Base-by-base conservation (phyloP, 2,797 vertebrate genomes). In the Trachurus trachurus region DNA sequence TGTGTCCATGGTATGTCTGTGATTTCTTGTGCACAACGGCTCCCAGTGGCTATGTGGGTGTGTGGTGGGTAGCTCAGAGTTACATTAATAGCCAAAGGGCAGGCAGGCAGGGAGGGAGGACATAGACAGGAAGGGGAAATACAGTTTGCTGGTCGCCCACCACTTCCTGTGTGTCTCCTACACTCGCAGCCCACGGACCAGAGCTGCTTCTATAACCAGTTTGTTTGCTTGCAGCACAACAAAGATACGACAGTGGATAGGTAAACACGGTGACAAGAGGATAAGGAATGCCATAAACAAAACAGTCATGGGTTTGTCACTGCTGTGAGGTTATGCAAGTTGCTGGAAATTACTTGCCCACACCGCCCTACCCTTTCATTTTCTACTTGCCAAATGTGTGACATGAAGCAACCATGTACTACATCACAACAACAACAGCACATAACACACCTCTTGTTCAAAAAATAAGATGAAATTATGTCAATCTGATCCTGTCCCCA, bases 141-240 rank as follows among this genome's bases (percentile, higher is more conserved):
- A 93, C 94, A 94, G 93, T 94, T 95, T 91, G 87, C 92, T 93
- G 87, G 90, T 92, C 93, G 92, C 95, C 95, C 95, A 96, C 94
- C 88, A 83, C 94, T 95, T 96, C 95, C 95, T 95, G 94, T 83
- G 90, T 91, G 89, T 90, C 93, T 94, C 93, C 93, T 88, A 92
- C 90, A 81, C 90, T 89, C 39, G 7, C 89, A 84, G 90, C 94
- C 93, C 94, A 95, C 92, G 83, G 87, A 92, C 85, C 85, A 82
- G 83, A 83, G 86, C 89, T 69, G 89, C 88, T 90, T 90, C 90
- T 89, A 89, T 85, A 94, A 93, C 83, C 88, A 90, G 91, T 91
- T 89, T 90, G 89, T 92, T 91, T 87, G 87, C 82, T 84, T 75
- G 83, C 85, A 78, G 54, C 64, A 72, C 63, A 86, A 69, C 72